Conservation (phyloP, 2,888 invertebrate species). For the Anoplius nigerrimus region DNA sequence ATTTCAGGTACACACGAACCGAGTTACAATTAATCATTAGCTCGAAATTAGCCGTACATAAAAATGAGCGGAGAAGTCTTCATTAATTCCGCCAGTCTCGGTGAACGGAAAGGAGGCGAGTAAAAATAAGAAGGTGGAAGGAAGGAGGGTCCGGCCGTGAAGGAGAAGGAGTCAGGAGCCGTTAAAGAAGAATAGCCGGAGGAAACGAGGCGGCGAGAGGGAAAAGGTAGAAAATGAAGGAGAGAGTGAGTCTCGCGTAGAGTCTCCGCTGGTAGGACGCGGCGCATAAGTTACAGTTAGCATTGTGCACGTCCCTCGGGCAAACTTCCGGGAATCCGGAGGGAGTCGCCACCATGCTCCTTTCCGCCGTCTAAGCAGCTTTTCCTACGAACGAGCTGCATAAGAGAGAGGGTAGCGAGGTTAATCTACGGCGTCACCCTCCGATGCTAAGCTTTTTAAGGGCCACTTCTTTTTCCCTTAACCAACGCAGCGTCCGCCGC, state of each 20-base stretch:
- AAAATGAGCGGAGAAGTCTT: too few relatives aligned
- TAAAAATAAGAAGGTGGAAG: too few relatives aligned
- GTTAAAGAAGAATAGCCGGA: background rate
- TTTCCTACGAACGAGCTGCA: conserved; percentile 47
- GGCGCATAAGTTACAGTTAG: conserved; percentile 62
- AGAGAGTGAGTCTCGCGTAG: background rate
- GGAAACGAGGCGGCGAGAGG: background rate
- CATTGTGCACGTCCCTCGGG: conserved; percentile 59
- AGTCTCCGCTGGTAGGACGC: background rate
- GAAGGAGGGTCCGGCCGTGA: too few relatives aligned
- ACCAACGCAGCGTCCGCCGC: background rate
- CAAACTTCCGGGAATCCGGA: conserved; percentile 56
- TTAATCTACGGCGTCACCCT: conserved; percentile 9
- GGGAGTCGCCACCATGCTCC: conserved; percentile 35
- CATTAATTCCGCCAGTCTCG: too few relatives aligned
- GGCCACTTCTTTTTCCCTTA: background rate
- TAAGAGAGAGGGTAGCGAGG: background rate
- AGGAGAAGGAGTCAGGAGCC: background rate
- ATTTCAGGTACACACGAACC: too few relatives aligned
- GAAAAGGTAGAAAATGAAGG: conserved; percentile 11
- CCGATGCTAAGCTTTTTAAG: conserved; percentile 46
- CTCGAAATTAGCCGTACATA: too few relatives aligned
- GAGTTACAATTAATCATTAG: too few relatives aligned
- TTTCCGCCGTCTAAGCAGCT: conserved; percentile 57
- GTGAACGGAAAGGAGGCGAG: too few relatives aligned